Base-by-base conservation (phyloP, 1,140 invertebrate genomes). In the Apis laboriosa region DNA sequence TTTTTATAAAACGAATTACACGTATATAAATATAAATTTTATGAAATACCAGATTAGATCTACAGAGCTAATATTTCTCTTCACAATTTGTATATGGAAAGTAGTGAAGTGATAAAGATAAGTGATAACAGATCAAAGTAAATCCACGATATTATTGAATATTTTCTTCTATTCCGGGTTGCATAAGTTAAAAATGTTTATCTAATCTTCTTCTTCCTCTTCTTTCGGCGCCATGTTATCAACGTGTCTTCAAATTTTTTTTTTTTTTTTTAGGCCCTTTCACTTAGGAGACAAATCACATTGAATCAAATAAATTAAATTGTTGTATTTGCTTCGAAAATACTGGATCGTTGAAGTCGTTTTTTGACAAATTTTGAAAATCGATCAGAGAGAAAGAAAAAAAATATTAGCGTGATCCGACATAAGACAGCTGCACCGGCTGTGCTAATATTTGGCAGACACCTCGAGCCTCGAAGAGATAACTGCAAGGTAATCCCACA, bases 361-460 rank as follows among this genome's bases (percentile, higher is more conserved):
- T 76, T 13, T 24, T 13, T 55, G 34, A 51, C 2, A 34, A 34
- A 34, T 34, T 34, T 34, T 43, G 19, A 56, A 34, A 86, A 67
- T 15, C 21, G 77, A 51, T 63, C 67, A 77, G 58, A 64, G 11
- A 7, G 24, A 60, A 49, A 13, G 51, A 11, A 17, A 21, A 34
- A 78, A 75, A 64, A 70, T 68, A 83, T 72, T 49, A 60, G 21
- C 12, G 60, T 7, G 43, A 34, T 53, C n/a, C 64, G 17, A 60
- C 3, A n/a, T 58, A 15, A 11, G 61, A n/a, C 82, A 88, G 80
- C 87, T 85, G 87, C 84, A 86, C 74, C 84, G 77, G 80, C 87
- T 88, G 86, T 88, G 86, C 77, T 88, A 88, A 88, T 88, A 88
- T 88, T 88, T 88, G 87, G 80, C 84, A 85, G 79, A 86, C 86